Evolutionary conservation across 2,888 invertebrate genomes (phyloP), one percentile per base, ranked within the genome.

Genomic region (Torymus tubicola): DNA sequence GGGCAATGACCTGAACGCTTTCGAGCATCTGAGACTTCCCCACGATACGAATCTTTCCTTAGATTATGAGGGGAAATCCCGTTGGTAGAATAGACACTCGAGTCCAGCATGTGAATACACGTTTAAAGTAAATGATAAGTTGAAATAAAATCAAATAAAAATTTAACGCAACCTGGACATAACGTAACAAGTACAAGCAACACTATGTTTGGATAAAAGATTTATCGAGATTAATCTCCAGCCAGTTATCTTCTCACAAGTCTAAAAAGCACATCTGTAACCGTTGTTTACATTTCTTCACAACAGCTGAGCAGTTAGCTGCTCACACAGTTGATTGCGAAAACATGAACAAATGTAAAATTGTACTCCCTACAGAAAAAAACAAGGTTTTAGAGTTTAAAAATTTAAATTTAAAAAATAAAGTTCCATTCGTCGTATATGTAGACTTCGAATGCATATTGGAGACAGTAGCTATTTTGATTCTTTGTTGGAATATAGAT

Each of bases 381-480:
- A 4, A 77, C 80, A 14, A 68, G 78, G 53, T 78, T 78, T 18
- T 84, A n/a, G n/a, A n/a, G n/a, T n/a, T 83, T 64, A 80, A 72
- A 71, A 78, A 83, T 79, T 77, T 31, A 52, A 61, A 50, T 31
- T 70, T 78, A 60, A 80, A 82, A 58, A 75, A 81, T 57, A 53
- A 31, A 60, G 80, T 82, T 12, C 80, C 80, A 0, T 82, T 84
- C 69, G 64, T 82, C 11, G 63, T 81, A 8, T 83, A 81, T 50
- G 83, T 81, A 1, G 81, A 84, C 31, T 67, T 80, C 31, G 82
- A 83, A 61, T 79, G 81, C 61, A 57, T 84, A 53, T 67, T 82
- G 8, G 63, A 83, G 64, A 61, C 74, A 1, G 63, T n/a, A 21
- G 10, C 13, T 53, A 11, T 53, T 11, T n/a, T n/a, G n/a, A 55